A percentile compares a stretch with the other conserved stretches of the same genome.
Evolutionary conservation across 2,113 vertebrate species (phyloP).

Genomic region (Trochalopteron elliotii): DNA sequence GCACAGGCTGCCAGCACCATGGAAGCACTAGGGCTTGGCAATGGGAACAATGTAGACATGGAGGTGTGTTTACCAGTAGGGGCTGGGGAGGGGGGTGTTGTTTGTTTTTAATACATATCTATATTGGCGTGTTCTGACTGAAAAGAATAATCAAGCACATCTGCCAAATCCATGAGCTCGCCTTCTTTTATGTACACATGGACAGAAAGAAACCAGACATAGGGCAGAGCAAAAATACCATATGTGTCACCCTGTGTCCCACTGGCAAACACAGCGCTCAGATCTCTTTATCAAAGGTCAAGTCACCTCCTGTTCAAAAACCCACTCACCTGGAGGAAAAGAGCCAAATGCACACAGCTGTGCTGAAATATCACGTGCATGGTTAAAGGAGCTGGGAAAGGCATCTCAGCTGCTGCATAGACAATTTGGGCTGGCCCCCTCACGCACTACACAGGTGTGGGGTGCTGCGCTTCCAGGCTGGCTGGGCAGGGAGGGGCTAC

Average conservation of each 20-base stretch:
- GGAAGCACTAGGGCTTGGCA: not conserved
- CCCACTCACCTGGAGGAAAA: not conserved
- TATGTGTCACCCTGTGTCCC: not conserved
- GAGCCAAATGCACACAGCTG: not conserved
- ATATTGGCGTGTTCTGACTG: not conserved
- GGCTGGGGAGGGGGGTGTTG: not conserved
- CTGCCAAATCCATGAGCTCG: not conserved
- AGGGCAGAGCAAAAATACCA: not conserved
- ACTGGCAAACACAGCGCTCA: not conserved
- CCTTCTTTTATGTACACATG: not conserved
- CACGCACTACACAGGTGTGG: rapidly evolving
- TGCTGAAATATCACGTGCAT: not conserved
- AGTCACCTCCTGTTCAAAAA: not conserved
- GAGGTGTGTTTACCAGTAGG: not conserved
- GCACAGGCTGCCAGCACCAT: not conserved
- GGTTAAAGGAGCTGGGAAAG: not conserved
- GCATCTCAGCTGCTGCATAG: not conserved
- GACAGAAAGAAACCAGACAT: not conserved
- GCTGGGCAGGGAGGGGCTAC: not conserved
- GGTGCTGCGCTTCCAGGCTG: not conserved
- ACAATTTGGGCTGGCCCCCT: not conserved
- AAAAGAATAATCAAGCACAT: not conserved
- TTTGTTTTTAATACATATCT: not conserved
- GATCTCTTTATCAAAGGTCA: constrained; percentile 30
- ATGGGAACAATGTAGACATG: not conserved